phyloP scores from a whole-genome alignment of 2,113 vertebrate species.

The Siniperca knerii region DNA sequence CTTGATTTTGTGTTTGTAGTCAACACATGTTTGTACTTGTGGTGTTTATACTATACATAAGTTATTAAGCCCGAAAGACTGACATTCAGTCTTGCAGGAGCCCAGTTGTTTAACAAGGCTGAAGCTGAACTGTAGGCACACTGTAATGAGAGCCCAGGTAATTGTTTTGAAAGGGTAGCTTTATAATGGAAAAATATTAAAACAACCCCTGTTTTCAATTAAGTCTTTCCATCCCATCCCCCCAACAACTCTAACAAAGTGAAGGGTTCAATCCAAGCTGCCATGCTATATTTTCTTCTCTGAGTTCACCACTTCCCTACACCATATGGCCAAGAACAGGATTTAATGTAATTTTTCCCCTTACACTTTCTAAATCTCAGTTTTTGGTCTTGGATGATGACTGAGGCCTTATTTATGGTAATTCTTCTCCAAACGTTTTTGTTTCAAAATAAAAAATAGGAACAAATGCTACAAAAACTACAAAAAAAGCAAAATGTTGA shows the following conservation, averaged over 20 bases:
- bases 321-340: conserved; percentile 37
- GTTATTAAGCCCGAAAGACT: conserved; percentile 57
- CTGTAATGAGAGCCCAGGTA: conserved; percentile 73
- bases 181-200: conserved; percentile 83
- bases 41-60: conserved; percentile 32
- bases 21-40: conserved; percentile 37
- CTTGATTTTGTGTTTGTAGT: conserved; percentile 18
- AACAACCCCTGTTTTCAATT: conserved; percentile 83
- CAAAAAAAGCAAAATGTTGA: not conserved
- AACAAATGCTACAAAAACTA: not conserved
- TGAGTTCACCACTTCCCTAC: conserved; percentile 35
- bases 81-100: conserved; percentile 33
- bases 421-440: not conserved
- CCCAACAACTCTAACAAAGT: conserved; percentile 57
- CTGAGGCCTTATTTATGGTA: not conserved
- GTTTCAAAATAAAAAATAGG: not conserved
- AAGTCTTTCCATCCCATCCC: conserved; percentile 68
- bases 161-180: conserved; percentile 79
- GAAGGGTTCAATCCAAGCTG: conserved; percentile 49
- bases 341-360: conserved; percentile 62
- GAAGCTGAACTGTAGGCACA: conserved; percentile 38
- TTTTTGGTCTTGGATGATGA: not conserved
- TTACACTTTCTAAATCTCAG: conserved; percentile 21
- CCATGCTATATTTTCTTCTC: conserved; percentile 71
- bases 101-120: conserved; percentile 56